These are phyloP conservation scores for Lontra canadensis DNA, from an alignment of 2,113 vertebrate species.

Conservation along the genomic window DNA sequence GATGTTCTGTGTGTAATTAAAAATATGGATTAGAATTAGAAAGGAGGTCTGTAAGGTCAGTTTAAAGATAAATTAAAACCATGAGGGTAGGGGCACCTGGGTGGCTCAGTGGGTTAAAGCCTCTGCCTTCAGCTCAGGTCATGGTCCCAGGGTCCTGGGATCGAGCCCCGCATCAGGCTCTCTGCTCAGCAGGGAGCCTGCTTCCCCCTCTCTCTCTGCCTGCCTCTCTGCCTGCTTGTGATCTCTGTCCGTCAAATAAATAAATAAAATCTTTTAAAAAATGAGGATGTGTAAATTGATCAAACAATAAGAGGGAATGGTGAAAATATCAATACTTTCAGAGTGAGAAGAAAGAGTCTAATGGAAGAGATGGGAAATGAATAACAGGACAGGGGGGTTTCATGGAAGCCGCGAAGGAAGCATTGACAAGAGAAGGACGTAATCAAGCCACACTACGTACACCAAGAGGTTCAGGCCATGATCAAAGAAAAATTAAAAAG, in stretches of 20 bases:
- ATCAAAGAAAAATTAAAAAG: too few relatives aligned
- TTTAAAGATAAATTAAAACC: not conserved
- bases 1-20: not conserved
- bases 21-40: not conserved
- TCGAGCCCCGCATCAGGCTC: accelerated
- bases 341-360: not conserved
- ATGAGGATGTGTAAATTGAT: not conserved
- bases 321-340: not conserved
- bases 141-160: too few relatives aligned
- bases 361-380: not conserved
- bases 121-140: too few relatives aligned
- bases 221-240: too few relatives aligned
- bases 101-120: too few relatives aligned
- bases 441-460: accelerated
- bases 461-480: not conserved
- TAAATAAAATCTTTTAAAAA: too few relatives aligned
- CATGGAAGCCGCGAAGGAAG: not conserved
- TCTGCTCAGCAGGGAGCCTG: too few relatives aligned
- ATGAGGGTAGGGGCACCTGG: not conserved
- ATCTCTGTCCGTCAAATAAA: too few relatives aligned
- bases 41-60: not conserved
- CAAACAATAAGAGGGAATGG: not conserved
- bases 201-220: too few relatives aligned
- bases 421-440: not conserved
- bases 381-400: not conserved